These are phyloP conservation scores for Lagodon rhomboides DNA, from an alignment of 2,797 vertebrate species.

Conservation along the genomic window DNA sequence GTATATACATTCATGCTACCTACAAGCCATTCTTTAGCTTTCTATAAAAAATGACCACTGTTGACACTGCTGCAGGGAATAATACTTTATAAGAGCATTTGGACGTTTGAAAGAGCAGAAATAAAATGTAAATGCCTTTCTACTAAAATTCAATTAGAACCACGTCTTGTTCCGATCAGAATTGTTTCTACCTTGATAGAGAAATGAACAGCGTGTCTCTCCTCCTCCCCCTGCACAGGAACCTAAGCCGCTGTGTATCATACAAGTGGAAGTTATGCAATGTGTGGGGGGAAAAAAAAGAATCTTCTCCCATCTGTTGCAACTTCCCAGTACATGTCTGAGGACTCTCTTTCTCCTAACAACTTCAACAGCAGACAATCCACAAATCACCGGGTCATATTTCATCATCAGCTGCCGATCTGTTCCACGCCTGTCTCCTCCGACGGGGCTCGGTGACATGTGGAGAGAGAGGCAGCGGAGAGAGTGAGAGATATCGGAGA, in stretches of 20 bases:
- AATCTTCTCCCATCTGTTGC: constrained; percentile 74
- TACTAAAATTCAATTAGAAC: background rate
- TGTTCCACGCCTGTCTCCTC: constrained; percentile 57
- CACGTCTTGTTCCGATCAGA: background rate
- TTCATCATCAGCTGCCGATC: constrained; percentile 79
- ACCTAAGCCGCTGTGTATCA: constrained; percentile 38
- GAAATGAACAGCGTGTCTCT: background rate
- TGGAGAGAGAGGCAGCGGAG: constrained; percentile 31
- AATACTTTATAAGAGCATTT: background rate
- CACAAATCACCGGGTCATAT: constrained; percentile 77
- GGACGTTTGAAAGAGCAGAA: background rate
- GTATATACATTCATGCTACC: background rate
- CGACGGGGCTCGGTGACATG: constrained; percentile 37
- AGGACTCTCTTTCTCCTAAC: constrained; percentile 50
- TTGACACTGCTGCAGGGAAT: background rate
- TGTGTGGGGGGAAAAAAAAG: constrained; percentile 31
- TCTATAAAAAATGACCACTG: background rate
- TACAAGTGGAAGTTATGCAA: constrained; percentile 69
- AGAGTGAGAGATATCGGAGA: constrained; percentile 55
- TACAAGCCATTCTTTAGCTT: background rate
- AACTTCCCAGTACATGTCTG: constrained; percentile 59
- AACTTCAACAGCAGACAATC: constrained; percentile 70
- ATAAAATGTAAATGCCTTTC: too few relatives aligned
- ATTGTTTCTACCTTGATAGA: background rate
- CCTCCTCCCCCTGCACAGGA: constrained; percentile 17